Evolutionary conservation across 2,113 vertebrate genomes (phyloP).

Genomic region (Phrynosoma platyrhinos): DNA sequence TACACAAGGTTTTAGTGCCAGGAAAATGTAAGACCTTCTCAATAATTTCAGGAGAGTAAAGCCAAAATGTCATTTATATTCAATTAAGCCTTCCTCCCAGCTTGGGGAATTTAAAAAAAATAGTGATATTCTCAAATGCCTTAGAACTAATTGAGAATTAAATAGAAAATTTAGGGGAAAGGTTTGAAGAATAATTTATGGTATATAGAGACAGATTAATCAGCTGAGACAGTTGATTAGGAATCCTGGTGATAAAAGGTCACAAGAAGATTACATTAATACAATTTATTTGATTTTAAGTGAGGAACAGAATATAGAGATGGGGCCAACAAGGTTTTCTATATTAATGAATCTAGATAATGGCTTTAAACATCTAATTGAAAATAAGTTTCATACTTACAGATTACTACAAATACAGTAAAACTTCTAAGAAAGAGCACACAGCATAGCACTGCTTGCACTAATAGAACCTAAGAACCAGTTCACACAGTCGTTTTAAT

Average conservation of each 20-base stretch:
- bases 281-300: slow-evolving; percentile 35
- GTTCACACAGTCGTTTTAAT: not conserved
- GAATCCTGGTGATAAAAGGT: slow-evolving; percentile 34
- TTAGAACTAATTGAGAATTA: slow-evolving; percentile 29
- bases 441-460: not conserved
- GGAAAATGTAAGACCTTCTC: not conserved
- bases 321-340: not conserved
- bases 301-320: not conserved
- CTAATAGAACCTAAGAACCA: not conserved
- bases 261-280: slow-evolving; percentile 32
- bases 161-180: slow-evolving; percentile 18
- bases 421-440: not conserved
- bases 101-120: slow-evolving; percentile 18
- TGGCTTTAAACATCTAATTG: not conserved
- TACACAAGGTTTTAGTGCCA: not conserved
- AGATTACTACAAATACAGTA: not conserved
- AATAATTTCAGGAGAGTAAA: slow-evolving; percentile 10
- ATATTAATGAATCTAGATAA: not conserved
- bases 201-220: slow-evolving; percentile 53
- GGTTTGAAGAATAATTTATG: not conserved
- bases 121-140: slow-evolving; percentile 21
- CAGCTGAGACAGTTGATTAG: slow-evolving; percentile 38
- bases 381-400: not conserved
- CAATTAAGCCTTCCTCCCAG: not conserved
- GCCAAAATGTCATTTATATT: not conserved